Evolutionary conservation across 2,797 vertebrate species (phyloP), one percentile per base, ranked within the genome.

Genomic region (Sphenodon punctatus): DNA sequence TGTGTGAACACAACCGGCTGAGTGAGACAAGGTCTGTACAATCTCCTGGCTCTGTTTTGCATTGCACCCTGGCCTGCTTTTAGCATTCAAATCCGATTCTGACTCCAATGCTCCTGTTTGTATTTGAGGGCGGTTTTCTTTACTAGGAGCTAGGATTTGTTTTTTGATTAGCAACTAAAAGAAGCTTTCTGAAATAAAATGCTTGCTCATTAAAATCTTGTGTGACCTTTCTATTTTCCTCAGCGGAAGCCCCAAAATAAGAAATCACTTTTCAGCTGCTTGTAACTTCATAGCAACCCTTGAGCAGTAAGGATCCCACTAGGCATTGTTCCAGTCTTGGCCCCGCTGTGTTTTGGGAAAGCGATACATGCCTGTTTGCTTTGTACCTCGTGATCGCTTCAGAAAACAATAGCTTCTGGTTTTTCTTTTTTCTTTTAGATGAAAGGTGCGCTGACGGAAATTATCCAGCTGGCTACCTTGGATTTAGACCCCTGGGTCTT

Each of bases 401-500:
- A 87, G 72, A 75, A 71, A 27, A n/a, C n/a, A n/a, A n/a, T n/a
- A n/a, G 87, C 69, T 89, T 88, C 93, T 83, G 59, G 88, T 80
- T 92, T 89, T 90, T 88, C 75, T 90, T 88, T 82, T 80, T 87
- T 82, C 78, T 84, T 41, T 25, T 94, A 99, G 99, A 99, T 99
- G 98, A 99, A 99, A 91, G 97, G 97, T 30, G 98, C 98, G 69
- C 94, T 99, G 90, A 97, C 98, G 5, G 98, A 99, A 93, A 98
- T 99, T 85, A 97, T 99, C 95, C 98, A 98, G 95, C 96, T 99
- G 68, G 99, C 99, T 73, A 97, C 97, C 4, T 96, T 99, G 94
- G 99, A 99, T 94, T 97, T 98, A 1, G 99, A 99, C 93, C 98
- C 98, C 70, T 99, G 99, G 99, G 98, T 99, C 85, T 96, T 99